Evolutionary conservation across 2,888 invertebrate species (phyloP).

Genomic region (Empis stercorea): DNA sequence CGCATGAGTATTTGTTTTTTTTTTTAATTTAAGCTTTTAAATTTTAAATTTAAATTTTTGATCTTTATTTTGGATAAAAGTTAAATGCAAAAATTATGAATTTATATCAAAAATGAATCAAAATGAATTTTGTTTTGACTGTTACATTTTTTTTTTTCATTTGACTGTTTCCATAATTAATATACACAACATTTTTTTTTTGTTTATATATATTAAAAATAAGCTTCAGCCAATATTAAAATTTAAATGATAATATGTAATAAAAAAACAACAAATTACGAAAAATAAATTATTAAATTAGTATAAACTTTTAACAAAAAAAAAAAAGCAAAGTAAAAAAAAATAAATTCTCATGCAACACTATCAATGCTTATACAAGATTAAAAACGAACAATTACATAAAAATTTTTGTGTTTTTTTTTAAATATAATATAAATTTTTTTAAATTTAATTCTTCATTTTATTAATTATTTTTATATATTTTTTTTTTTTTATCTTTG

Average conservation of each 20-base stretch:
- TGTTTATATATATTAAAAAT: no score
- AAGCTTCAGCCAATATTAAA: no score
- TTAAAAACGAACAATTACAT: no score
- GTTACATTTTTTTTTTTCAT: no score
- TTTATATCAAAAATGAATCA: background rate
- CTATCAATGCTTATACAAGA: background rate
- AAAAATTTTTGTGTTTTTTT: background rate
- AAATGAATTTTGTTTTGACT: background rate
- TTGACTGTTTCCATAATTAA: no score
- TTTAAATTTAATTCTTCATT: background rate
- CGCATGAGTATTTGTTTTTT: constrained; percentile 36
- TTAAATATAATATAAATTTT: background rate
- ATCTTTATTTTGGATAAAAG: background rate
- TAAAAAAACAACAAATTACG: no score
- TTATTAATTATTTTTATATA: background rate
- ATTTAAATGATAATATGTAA: no score
- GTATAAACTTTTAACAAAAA: background rate
- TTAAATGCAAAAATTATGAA: background rate
- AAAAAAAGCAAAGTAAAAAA: constrained; percentile 1
- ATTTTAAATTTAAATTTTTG: constrained; percentile 7
- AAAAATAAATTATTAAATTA: no score
- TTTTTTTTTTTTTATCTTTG: background rate
- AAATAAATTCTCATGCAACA: constrained; percentile 2
- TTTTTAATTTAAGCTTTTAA: constrained; percentile 31
- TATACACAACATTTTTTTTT: no score